These are phyloP conservation scores for Cheilosia impressa DNA, from an alignment of 2,888 invertebrate genomes.

Conservation along the genomic window DNA sequence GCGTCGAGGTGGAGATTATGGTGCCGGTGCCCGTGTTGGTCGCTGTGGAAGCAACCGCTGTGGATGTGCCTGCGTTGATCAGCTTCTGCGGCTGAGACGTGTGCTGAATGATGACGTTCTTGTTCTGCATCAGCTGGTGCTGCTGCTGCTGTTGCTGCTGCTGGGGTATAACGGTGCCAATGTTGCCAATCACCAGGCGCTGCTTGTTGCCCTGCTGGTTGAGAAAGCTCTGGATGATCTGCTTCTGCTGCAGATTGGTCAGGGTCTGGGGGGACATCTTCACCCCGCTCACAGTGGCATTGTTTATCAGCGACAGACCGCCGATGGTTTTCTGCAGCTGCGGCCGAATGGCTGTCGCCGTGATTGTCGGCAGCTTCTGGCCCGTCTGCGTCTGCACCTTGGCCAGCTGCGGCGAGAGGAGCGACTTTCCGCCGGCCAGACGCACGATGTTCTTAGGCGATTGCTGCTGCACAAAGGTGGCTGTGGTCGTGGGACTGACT, in stretches of 20 bases:
- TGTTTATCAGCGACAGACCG: constrained; percentile 76
- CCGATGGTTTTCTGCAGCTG: constrained; percentile 75
- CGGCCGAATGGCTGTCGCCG: constrained; percentile 69
- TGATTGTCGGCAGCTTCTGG: constrained; percentile 62
- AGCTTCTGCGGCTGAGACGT: constrained; percentile 79
- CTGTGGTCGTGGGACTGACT: constrained; percentile 33
- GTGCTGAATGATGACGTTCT: constrained; percentile 77
- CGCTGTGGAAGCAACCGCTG: constrained; percentile 73
- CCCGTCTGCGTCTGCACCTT: constrained; percentile 51
- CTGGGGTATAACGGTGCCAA: constrained; percentile 58
- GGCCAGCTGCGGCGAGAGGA: constrained; percentile 64
- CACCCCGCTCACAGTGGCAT: constrained; percentile 75
- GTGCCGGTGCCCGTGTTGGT: constrained; percentile 63
- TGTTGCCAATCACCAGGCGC: constrained; percentile 64
- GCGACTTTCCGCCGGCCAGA: constrained; percentile 70
- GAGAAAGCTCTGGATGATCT: constrained; percentile 80
- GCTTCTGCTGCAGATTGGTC: constrained; percentile 82
- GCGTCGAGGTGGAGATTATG: constrained; percentile 60
- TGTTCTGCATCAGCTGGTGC: constrained; percentile 65
- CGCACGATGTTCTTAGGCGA: constrained; percentile 79
- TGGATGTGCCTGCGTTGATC: constrained; percentile 69
- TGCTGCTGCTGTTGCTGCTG: constrained; percentile 72
- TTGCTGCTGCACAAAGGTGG: constrained; percentile 45
- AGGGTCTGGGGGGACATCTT: constrained; percentile 82
- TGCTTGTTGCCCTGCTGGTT: constrained; percentile 76